These are phyloP conservation scores for Scaeva pyrastri DNA, from an alignment of 2,888 invertebrate genomes.

Conservation along the genomic window DNA sequence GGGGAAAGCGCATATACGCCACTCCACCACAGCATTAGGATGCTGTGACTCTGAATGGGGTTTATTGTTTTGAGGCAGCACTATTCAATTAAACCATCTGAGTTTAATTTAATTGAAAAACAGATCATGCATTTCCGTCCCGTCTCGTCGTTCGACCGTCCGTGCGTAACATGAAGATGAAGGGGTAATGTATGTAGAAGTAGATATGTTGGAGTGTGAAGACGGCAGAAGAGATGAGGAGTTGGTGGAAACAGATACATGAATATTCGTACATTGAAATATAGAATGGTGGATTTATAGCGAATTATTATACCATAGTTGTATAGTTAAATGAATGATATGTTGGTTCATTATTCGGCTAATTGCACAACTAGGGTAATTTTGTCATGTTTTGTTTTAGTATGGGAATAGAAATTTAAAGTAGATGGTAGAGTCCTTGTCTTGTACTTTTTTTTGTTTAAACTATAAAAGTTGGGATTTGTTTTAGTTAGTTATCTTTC, in stretches of 20 bases:
- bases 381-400: background rate
- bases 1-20: conserved; percentile 24
- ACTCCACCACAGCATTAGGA: conserved; percentile 55
- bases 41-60: conserved; percentile 65
- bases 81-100: conserved; percentile 76
- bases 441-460: background rate
- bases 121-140: conserved; percentile 75
- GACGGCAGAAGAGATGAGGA: background rate
- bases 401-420: background rate
- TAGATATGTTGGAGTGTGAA: background rate
- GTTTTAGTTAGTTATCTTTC: no score
- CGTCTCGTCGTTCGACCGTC: conserved; percentile 25
- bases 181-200: no score
- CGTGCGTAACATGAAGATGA: conserved; percentile 45
- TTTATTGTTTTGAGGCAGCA: conserved; percentile 75
- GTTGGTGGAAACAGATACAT: conserved; percentile 2
- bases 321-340: conserved; percentile 13
- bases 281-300: background rate
- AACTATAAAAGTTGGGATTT: background rate
- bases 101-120: conserved; percentile 75
- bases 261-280: conserved; percentile 8
- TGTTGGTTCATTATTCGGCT: conserved; percentile 23
- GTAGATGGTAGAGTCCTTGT: background rate
- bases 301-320: conserved; percentile 24
- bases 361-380: conserved; percentile 37